Conservation (phyloP, 2,797 vertebrate genomes). For the Sebastes itinus region DNA sequence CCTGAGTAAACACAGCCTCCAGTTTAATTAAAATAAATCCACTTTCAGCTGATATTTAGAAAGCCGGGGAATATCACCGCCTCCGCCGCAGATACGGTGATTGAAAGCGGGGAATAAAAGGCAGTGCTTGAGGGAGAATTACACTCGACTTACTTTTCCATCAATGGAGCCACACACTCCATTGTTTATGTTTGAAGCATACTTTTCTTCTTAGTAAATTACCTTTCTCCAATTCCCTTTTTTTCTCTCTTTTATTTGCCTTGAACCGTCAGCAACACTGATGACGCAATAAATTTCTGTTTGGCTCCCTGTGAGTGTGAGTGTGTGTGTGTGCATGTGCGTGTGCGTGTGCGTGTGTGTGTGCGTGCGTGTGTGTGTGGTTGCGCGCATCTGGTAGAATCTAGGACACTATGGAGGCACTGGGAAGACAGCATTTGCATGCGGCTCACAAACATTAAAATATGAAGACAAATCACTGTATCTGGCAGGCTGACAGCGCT, state of each 20-base stretch:
- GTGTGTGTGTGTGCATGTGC: constrained; percentile 9
- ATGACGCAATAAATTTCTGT: constrained; percentile 74
- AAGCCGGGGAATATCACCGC: constrained; percentile 57
- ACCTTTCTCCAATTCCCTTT: constrained; percentile 66
- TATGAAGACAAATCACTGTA: constrained; percentile 82
- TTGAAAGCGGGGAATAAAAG: constrained; percentile 71
- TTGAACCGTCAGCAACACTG: constrained; percentile 68
- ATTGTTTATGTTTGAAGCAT: constrained; percentile 79
- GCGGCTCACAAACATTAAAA: constrained; percentile 78
- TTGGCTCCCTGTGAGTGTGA: not conserved
- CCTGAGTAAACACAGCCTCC: constrained; percentile 76
- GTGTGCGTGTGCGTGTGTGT: not conserved
- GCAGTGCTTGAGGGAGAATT: constrained; percentile 60
- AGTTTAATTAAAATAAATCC: constrained; percentile 88
- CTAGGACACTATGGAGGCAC: constrained; percentile 62
- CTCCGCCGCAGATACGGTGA: constrained; percentile 72
- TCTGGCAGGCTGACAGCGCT: constrained; percentile 71
- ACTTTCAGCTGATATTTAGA: constrained; percentile 80
- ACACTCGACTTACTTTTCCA: constrained; percentile 72
- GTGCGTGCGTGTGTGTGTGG: constrained; percentile 23
- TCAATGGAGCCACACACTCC: constrained; percentile 63
- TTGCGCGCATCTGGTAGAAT: constrained; percentile 46
- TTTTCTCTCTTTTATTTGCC: constrained; percentile 61
- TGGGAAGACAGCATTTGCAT: constrained; percentile 74
- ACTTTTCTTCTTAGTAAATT: constrained; percentile 72